Conservation (phyloP, 2,113 vertebrate species). For the Gymnobelideus leadbeateri region DNA sequence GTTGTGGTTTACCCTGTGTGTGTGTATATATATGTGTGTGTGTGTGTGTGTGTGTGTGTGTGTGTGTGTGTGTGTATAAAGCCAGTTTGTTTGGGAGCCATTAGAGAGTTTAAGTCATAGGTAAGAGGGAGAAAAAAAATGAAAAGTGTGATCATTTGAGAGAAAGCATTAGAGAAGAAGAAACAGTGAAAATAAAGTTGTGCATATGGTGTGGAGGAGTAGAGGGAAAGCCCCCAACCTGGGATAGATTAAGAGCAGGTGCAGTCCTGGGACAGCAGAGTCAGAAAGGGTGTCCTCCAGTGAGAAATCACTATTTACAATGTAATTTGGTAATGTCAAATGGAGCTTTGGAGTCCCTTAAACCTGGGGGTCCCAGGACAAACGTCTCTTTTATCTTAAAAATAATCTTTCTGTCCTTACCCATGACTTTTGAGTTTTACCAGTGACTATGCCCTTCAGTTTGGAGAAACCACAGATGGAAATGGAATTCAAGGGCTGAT, state of each 20-base stretch:
- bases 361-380: not conserved
- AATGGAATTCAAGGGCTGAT: not conserved
- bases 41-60: not conserved
- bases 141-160: not conserved
- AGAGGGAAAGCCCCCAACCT: not conserved
- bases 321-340: constrained; percentile 50
- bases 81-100: not conserved
- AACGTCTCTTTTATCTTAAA: not conserved
- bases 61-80: not conserved
- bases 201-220: not conserved
- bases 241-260: not conserved
- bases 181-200: not conserved
- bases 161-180: not conserved
- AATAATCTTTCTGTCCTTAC: not conserved
- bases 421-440: not conserved
- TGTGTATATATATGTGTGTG: not conserved
- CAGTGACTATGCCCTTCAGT: not conserved
- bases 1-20: not conserved
- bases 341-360: not conserved
- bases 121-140: not conserved
- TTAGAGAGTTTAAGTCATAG: not conserved
- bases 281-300: not conserved
- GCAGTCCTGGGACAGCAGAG: not conserved
- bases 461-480: not conserved
- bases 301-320: constrained; percentile 52